Percentiles rank a stretch among this genome's conserved stretches.
Evolutionary conservation across 1,140 invertebrate genomes (phyloP).

Genomic region (Trichonephila inaurata): DNA sequence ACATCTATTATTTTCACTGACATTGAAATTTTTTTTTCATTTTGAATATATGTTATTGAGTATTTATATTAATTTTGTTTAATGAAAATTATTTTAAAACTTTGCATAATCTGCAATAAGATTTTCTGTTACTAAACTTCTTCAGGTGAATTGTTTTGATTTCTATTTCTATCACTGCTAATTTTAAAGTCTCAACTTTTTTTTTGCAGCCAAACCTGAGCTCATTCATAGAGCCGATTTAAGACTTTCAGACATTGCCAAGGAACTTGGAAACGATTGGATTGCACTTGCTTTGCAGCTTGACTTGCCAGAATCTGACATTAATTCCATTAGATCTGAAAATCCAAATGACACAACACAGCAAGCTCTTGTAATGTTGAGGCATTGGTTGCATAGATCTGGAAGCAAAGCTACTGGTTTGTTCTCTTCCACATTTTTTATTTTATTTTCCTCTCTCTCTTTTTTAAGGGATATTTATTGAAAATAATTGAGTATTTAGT

Average conservation of each 20-base stretch:
- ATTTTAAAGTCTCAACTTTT: background rate
- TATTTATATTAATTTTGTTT: too few species aligned
- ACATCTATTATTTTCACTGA: too few species aligned
- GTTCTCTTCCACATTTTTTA: background rate
- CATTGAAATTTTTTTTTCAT: too few species aligned
- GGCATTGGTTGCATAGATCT: constrained; percentile 87
- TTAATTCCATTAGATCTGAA: constrained; percentile 93
- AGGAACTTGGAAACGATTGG: constrained; percentile 96
- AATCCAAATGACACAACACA: constrained; percentile 91
- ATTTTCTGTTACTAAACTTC: too few species aligned
- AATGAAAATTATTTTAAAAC: too few species aligned
- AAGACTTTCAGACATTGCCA: constrained; percentile 94
- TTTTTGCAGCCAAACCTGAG: constrained; percentile 82
- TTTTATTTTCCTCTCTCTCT: background rate
- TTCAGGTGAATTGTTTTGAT: too few species aligned
- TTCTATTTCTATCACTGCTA: too few species aligned
- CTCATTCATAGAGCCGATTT: constrained; percentile 89
- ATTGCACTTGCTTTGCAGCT: constrained; percentile 89
- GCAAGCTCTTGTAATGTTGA: constrained; percentile 95
- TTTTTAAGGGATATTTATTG: too few species aligned
- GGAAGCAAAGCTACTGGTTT: constrained; percentile 72
- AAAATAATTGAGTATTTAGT: too few species aligned
- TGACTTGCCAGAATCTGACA: constrained; percentile 91
- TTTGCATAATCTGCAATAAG: too few species aligned
- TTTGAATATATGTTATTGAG: too few species aligned